Base-by-base conservation (phyloP, 2,888 invertebrate species). In the Trachelus troglodyta region DNA sequence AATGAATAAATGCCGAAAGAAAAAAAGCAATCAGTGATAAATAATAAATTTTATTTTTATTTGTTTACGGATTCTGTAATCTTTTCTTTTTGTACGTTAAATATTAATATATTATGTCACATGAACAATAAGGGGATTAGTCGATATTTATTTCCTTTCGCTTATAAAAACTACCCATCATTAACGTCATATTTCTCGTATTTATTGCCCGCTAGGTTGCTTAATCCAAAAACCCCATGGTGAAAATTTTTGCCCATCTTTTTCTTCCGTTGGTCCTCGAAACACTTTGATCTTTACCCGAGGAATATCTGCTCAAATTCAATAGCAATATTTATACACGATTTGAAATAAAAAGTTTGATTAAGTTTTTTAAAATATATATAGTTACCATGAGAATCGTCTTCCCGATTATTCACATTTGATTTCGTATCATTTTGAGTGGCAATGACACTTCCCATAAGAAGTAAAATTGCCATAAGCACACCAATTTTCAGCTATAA, bases 151-250 rank as follows among this genome's bases (percentile, higher is more conserved):
- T 15, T 15, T 40, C 15, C 2, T 56, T 56, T 56, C 2, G 6
- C 23, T 56, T 56, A 56, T 23, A 23, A 56, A 56, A 56, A 56
- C 9, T 9, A 56, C 23, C 9, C 23, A 56, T 23, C 6, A 23
- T 23, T 56, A 1, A 23, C 2, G 1, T 23, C 23, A 56, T 0
- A 56, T 56, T 56, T 23, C 23, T 56, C 6, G 56, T 23, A 12
- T 34, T 40, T 75, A 78, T 73, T 69, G 73, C 4, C 76, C 68
- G 34, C 82, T 84, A 2, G 91, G 91, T 77, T 90, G 91, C 77
- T 86, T 89, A 75, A 91, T 85, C 90, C 90, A 91, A 80, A 86
- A 91, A 78, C 91, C 91, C 91, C 91, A 91, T 56, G 87, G 88
- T 11, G 88, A 86, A 75, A 88, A 91, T 30, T 78, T 75, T 77